Percentiles rank a stretch among this genome's conserved stretches.
phyloP scores from a whole-genome alignment of 2,888 invertebrate genomes.

The Hydropsyche betteni region DNA sequence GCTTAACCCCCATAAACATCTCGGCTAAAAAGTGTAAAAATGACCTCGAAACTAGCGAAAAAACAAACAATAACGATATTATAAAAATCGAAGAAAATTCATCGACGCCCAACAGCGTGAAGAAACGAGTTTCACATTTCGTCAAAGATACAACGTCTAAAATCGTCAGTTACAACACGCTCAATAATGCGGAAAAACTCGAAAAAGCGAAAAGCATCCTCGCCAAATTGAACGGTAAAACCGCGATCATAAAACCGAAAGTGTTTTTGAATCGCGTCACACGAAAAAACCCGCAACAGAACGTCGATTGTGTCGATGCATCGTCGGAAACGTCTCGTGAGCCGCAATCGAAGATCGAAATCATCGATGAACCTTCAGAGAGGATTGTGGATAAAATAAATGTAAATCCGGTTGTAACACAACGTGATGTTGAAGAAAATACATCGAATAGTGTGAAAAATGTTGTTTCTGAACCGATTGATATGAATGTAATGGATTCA shows the following conservation, averaged over 20 bases:
- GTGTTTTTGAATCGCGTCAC: conserved; percentile 32
- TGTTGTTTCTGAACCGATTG: too few relatives aligned
- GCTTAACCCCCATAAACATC: neutral
- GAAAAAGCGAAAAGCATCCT: conserved; percentile 42
- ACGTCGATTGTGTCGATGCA: too few relatives aligned
- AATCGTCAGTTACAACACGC: neutral
- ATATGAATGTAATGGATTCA: too few relatives aligned
- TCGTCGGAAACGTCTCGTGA: too few relatives aligned
- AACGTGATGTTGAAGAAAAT: too few relatives aligned
- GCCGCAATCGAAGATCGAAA: too few relatives aligned
- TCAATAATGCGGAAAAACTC: neutral
- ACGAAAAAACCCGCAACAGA: neutral
- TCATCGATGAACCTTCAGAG: too few relatives aligned
- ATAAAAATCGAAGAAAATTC: neutral
- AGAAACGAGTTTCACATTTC: neutral
- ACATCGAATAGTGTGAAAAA: too few relatives aligned
- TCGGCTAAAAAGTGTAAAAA: neutral
- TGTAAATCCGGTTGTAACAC: too few relatives aligned
- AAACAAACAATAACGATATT: neutral
- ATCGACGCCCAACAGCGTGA: neutral
- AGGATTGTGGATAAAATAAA: too few relatives aligned
- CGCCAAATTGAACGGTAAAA: conserved; percentile 33
- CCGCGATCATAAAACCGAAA: conserved; percentile 20
- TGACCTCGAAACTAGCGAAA: neutral
- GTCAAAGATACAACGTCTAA: neutral